Evolutionary conservation across 2,113 vertebrate species (phyloP).

Genomic region (Perca schrenkii): DNA sequence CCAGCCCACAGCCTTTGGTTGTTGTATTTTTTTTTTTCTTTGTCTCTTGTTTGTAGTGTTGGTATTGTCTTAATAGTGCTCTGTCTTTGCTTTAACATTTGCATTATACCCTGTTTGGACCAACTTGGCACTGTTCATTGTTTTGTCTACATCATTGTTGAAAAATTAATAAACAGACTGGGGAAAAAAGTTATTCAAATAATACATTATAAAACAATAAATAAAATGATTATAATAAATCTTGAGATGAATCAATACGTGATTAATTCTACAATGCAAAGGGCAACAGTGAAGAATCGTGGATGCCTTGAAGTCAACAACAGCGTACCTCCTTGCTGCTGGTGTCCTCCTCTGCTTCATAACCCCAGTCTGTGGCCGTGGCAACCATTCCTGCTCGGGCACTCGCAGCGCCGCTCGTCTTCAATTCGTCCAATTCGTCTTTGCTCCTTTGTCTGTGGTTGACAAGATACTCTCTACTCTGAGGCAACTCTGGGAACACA

Average conservation of each 20-base stretch:
- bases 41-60: too few relatives aligned
- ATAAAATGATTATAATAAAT: not conserved
- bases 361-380: conserved; percentile 53
- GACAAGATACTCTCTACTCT: conserved; percentile 49
- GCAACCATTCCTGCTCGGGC: conserved; percentile 21
- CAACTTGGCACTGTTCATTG: too few relatives aligned
- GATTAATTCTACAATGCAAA: not conserved
- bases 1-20: too few relatives aligned
- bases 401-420: conserved; percentile 44
- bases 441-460: conserved; percentile 56
- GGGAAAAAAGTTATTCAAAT: too few relatives aligned
- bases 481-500: conserved; percentile 78
- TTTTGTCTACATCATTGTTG: too few relatives aligned
- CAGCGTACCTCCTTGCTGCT: conserved; percentile 79
- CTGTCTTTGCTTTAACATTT: too few relatives aligned
- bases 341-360: conserved; percentile 73
- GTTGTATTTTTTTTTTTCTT: too few relatives aligned
- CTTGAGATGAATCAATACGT: not conserved
- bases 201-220: not conserved
- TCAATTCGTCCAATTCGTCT: conserved; percentile 70
- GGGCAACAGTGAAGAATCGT: not conserved
- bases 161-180: too few relatives aligned
- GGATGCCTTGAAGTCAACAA: not conserved
- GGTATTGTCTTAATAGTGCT: too few relatives aligned
- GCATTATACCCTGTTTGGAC: too few relatives aligned